phyloP scores from a whole-genome alignment of 2,888 invertebrate genomes.

The Clunio marinus region DNA sequence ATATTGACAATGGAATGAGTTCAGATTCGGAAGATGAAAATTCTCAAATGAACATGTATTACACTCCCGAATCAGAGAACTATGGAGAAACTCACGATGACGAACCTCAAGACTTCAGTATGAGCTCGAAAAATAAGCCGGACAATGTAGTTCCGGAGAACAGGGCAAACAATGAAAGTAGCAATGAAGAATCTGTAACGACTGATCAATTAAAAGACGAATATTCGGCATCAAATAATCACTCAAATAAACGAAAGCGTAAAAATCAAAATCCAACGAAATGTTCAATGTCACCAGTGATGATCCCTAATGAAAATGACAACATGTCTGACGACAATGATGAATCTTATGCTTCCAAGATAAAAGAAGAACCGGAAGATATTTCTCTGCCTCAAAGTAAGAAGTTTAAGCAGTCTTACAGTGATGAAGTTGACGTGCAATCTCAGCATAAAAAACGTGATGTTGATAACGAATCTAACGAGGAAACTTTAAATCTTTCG shows the following conservation, averaged over 20 bases:
- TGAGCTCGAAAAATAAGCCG: slow-evolving; percentile 55
- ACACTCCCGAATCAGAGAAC: slow-evolving; percentile 26
- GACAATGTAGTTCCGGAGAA: slow-evolving; percentile 48
- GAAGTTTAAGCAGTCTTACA: slow-evolving; percentile 33
- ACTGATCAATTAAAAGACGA: slow-evolving; percentile 55
- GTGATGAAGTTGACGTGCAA: background rate
- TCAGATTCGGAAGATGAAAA: slow-evolving; percentile 69
- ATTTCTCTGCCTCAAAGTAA: slow-evolving; percentile 39
- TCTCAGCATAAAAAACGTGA: slow-evolving; percentile 42
- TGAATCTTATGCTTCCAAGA: slow-evolving; percentile 46
- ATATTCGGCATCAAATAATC: slow-evolving; percentile 49
- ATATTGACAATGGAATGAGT: slow-evolving; percentile 36
- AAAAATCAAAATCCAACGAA: slow-evolving; percentile 85
- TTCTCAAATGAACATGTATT: slow-evolving; percentile 41
- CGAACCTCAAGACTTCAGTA: slow-evolving; percentile 60
- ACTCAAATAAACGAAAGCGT: slow-evolving; percentile 74
- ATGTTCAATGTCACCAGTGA: slow-evolving; percentile 57
- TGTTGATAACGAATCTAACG: slow-evolving; percentile 40
- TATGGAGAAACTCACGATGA: slow-evolving; percentile 48
- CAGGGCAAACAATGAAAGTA: slow-evolving; percentile 57
- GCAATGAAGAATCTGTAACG: slow-evolving; percentile 61
- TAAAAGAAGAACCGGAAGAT: slow-evolving; percentile 35
- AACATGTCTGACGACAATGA: slow-evolving; percentile 47
- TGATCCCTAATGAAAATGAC: slow-evolving; percentile 47
- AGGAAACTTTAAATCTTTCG: slow-evolving; percentile 39